Evolutionary conservation across 2,888 invertebrate genomes (phyloP).

Genomic region (Platycheirus rosarum): DNA sequence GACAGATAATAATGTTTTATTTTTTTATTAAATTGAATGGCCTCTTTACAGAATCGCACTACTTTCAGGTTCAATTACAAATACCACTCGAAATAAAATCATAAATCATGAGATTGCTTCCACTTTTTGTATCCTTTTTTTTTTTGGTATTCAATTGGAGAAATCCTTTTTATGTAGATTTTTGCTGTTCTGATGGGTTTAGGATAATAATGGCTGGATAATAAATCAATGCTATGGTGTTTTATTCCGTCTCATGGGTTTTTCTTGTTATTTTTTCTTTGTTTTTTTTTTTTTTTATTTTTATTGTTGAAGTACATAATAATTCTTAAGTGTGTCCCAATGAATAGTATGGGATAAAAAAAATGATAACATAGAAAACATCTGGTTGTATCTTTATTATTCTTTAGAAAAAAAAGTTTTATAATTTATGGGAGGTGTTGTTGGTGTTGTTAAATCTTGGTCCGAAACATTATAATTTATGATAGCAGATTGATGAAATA

Average conservation of each 20-base stretch:
- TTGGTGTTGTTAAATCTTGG: no score
- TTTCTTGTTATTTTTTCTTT: background rate
- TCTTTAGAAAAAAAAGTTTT: no score
- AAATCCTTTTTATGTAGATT: slow-evolving; percentile 7
- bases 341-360: background rate
- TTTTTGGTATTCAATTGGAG: background rate
- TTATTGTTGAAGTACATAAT: slow-evolving; percentile 1
- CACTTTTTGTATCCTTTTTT: slow-evolving; percentile 9
- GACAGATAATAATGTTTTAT: background rate
- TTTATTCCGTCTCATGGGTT: slow-evolving; percentile 19
- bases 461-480: no score
- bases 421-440: no score
- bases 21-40: no score
- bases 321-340: background rate
- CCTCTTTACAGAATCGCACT: background rate
- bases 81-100: slow-evolving; percentile 4
- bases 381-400: no score
- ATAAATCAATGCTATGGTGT: slow-evolving; percentile 25
- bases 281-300: background rate
- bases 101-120: slow-evolving; percentile 20
- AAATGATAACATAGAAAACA: no score
- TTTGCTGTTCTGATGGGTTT: background rate
- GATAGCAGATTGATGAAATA: no score
- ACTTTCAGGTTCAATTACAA: background rate
- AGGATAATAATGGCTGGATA: background rate